phyloP scores from a whole-genome alignment of 2,888 invertebrate genomes.

The Mycalesis mineus region DNA sequence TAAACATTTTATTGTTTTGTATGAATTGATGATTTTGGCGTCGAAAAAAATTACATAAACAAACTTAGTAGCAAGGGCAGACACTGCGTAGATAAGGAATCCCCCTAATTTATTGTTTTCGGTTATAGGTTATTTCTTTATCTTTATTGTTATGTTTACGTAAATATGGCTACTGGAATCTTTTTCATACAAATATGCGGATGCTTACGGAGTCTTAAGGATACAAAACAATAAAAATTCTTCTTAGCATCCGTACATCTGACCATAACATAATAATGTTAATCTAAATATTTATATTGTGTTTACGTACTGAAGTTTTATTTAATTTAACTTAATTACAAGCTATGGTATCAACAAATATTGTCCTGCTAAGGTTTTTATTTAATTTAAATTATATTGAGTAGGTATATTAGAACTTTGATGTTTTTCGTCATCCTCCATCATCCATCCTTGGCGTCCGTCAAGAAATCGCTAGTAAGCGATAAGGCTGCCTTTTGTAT shows the following conservation, averaged over 20 bases:
- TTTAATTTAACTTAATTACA: too few species aligned
- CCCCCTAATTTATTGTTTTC: neutral
- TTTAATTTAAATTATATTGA: too few species aligned
- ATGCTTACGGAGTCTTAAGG: neutral
- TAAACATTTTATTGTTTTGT: constrained; percentile 15
- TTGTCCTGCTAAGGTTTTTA: too few species aligned
- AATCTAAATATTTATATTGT: too few species aligned
- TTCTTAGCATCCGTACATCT: neutral
- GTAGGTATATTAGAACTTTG: too few species aligned
- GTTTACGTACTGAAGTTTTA: too few species aligned
- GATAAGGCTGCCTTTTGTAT: too few species aligned
- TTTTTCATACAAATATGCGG: neutral
- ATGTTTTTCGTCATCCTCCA: too few species aligned
- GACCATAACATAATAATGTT: neutral
- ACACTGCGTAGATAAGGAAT: neutral
- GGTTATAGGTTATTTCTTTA: neutral
- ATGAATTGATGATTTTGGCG: neutral
- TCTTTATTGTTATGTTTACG: neutral
- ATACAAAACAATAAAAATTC: neutral
- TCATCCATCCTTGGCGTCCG: too few species aligned
- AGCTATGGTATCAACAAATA: too few species aligned
- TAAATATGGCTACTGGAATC: neutral
- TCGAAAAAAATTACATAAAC: neutral
- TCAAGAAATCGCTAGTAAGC: too few species aligned
- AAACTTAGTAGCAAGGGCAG: neutral